phyloP scores from a whole-genome alignment of 1,140 invertebrate species.

The Capitella teleta region DNA sequence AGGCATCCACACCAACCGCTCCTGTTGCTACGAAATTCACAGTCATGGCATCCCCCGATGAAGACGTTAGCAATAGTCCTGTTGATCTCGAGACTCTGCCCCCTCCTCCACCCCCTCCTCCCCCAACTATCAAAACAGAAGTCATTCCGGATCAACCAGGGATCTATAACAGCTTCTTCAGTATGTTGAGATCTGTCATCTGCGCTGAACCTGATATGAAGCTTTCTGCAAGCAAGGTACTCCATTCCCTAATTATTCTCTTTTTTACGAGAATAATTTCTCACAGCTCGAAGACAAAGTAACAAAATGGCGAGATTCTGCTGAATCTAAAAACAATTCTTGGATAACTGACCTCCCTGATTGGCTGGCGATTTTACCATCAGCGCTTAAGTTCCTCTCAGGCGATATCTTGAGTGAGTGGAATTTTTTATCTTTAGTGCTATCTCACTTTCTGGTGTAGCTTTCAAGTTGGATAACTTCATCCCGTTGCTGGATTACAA shows the following conservation, averaged over 20 bases:
- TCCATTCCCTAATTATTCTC: too few species aligned
- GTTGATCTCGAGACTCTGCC: too few species aligned
- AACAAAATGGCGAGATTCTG: neutral
- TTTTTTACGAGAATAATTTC: too few species aligned
- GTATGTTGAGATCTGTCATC: neutral
- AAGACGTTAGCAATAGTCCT: too few species aligned
- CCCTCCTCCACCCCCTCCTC: too few species aligned
- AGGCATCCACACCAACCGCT: too few species aligned
- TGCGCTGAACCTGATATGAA: neutral
- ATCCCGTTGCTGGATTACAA: constrained; percentile 89
- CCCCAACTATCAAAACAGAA: neutral
- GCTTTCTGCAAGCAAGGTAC: neutral
- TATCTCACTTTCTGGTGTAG: constrained; percentile 23
- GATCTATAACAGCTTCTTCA: neutral
- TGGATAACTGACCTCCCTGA: constrained; percentile 61
- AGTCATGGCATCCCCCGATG: too few species aligned
- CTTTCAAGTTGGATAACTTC: constrained; percentile 70
- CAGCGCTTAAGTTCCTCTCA: constrained; percentile 73
- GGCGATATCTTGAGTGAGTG: constrained; percentile 61
- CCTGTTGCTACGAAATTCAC: too few species aligned
- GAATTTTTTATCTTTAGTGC: neutral
- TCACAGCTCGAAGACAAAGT: constrained; percentile 1
- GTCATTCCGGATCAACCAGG: neutral
- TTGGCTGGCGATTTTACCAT: constrained; percentile 65
- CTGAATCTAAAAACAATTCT: neutral